These are phyloP conservation scores for Cynodonichthys magdalenae DNA, from an alignment of 2,797 vertebrate genomes.

Conservation along the genomic window DNA sequence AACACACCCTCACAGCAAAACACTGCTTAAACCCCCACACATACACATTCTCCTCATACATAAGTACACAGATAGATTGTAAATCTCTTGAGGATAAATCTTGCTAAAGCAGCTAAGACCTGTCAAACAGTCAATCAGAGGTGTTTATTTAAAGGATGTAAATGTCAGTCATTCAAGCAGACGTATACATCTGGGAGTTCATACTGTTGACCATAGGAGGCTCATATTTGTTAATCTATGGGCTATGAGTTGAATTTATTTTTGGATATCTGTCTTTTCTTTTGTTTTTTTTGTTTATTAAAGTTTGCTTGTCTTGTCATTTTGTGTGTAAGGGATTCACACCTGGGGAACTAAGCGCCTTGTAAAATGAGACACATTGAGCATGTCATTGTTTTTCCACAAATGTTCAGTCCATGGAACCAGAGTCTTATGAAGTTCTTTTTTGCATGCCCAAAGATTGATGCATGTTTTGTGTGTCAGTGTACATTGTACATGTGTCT, in stretches of 20 bases:
- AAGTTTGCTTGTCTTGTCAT: neutral
- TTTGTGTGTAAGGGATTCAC: neutral
- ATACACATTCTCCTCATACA: slow-evolving; percentile 8
- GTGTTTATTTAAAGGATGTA: slow-evolving; percentile 36
- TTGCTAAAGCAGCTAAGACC: slow-evolving; percentile 23
- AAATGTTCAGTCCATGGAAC: neutral
- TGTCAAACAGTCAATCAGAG: slow-evolving; percentile 25
- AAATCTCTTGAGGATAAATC: slow-evolving; percentile 34
- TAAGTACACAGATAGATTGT: slow-evolving; percentile 29
- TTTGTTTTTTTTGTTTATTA: too few relatives aligned
- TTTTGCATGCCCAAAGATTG: slow-evolving; percentile 8
- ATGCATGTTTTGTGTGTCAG: slow-evolving; percentile 19
- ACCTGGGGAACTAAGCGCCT: neutral
- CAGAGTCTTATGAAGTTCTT: neutral
- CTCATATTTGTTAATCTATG: slow-evolving; percentile 18
- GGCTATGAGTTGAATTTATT: neutral
- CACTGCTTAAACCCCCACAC: slow-evolving; percentile 11
- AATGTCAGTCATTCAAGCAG: slow-evolving; percentile 27
- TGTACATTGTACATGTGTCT: slow-evolving; percentile 30
- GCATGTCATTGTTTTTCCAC: neutral
- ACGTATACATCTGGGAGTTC: slow-evolving; percentile 7
- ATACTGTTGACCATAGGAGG: neutral
- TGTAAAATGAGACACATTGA: neutral
- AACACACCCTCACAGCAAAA: slow-evolving; percentile 15
- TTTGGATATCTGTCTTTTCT: neutral